A percentile compares a stretch with the other conserved stretches of the same genome.
These are phyloP conservation scores for Zapus hudsonius DNA, from an alignment of 2,113 vertebrate species.

Conservation along the genomic window DNA sequence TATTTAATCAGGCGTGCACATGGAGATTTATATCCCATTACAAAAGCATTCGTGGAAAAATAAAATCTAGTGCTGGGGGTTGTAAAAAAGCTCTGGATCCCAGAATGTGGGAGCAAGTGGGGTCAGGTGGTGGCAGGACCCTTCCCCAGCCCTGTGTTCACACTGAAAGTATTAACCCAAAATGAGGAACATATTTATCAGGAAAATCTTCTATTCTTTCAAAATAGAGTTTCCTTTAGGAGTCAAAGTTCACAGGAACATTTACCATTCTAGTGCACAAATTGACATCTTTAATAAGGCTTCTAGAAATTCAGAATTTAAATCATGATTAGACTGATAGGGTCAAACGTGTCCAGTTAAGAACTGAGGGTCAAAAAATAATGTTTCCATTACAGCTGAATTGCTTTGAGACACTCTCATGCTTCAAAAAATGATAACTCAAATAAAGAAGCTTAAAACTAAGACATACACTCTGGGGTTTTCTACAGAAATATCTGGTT, in stretches of 20 bases:
- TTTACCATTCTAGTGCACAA: slow-evolving; percentile 73
- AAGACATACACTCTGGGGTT: slow-evolving; percentile 33
- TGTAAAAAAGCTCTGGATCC: slow-evolving; percentile 44
- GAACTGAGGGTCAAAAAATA: slow-evolving; percentile 64
- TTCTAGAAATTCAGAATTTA: slow-evolving; percentile 77
- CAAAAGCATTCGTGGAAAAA: slow-evolving; percentile 67
- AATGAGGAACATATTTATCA: slow-evolving; percentile 78
- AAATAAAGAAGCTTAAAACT: slow-evolving; percentile 53
- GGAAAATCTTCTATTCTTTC: slow-evolving; percentile 76
- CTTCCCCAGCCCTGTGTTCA: slow-evolving; percentile 12
- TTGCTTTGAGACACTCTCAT: slow-evolving; percentile 34
- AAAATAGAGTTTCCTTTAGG: slow-evolving; percentile 77
- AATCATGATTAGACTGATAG: slow-evolving; percentile 67
- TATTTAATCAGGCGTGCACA: slow-evolving; percentile 49
- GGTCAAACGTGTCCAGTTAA: slow-evolving; percentile 62
- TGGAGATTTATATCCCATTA: slow-evolving; percentile 68
- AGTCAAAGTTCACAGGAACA: slow-evolving; percentile 81
- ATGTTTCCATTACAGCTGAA: slow-evolving; percentile 55
- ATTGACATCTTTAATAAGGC: slow-evolving; percentile 80
- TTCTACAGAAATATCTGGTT: not conserved
- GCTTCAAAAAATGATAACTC: slow-evolving; percentile 22
- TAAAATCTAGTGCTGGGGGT: slow-evolving; percentile 46
- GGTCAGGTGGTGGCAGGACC: slow-evolving; percentile 31
- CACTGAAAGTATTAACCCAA: slow-evolving; percentile 63
- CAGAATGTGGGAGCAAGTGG: slow-evolving; percentile 41